Percentiles rank a stretch among this genome's conserved stretches.
Conservation (phyloP, 53 echinoderm and acorn worm genomes). For the Crossaster papposus region DNA sequence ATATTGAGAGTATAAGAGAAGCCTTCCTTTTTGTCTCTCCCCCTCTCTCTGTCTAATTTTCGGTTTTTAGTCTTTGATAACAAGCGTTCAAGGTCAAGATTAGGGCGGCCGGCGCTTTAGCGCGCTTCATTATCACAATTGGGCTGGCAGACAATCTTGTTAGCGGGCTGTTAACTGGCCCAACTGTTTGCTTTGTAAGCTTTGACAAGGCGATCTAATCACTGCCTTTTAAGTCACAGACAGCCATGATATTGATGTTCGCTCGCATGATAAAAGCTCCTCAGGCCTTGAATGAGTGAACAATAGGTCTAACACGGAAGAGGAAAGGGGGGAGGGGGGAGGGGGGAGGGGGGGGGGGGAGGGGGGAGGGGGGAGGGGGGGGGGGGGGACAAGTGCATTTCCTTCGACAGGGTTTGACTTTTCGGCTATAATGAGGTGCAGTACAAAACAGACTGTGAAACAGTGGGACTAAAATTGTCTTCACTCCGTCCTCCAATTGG, state of each 20-base stretch:
- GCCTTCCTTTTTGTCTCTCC: background rate
- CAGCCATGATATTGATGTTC: background rate
- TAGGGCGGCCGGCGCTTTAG: background rate
- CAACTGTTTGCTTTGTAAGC: constrained; percentile 34
- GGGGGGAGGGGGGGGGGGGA: background rate
- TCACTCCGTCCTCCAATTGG: too few species aligned
- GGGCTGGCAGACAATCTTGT: constrained; percentile 36
- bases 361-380: background rate
- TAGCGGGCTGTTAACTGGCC: constrained; percentile 56
- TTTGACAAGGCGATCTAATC: constrained; percentile 26
- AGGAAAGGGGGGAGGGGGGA: background rate
- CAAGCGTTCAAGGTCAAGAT: constrained; percentile 38
- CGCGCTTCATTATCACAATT: constrained; percentile 47
- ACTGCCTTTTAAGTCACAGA: constrained; percentile 2
- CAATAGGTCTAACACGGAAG: background rate
- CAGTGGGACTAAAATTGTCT: background rate
- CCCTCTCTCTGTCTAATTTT: background rate
- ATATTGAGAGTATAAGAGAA: constrained; percentile 40
- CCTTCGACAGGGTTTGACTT: background rate
- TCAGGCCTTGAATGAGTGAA: constrained; percentile 5
- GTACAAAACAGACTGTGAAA: background rate
- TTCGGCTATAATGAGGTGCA: background rate
- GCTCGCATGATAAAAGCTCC: constrained; percentile 35
- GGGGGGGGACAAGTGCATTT: background rate
- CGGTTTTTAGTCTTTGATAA: too few species aligned